Evolutionary conservation across 1,140 invertebrate species (phyloP), one percentile per base, ranked within the genome.

Genomic region (Steinernema feltiae): DNA sequence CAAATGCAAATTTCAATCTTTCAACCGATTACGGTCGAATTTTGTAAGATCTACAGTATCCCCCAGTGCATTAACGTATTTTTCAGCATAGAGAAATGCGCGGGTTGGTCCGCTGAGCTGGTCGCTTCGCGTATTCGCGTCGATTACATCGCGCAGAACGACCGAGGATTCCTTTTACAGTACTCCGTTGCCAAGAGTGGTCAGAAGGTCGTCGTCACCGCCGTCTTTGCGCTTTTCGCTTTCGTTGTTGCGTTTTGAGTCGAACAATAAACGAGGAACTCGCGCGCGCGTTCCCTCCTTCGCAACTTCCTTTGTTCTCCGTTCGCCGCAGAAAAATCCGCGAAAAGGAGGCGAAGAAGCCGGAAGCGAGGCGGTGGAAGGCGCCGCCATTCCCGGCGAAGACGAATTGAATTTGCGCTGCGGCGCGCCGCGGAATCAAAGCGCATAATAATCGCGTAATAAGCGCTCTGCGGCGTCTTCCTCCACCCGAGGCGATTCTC

Each of bases 361-460:
- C 53, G 53, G 53, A 63, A 63, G 53, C 53, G 53, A 27, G 53
- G 7, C 24, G 53, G 53, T 63, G 53, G 53, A 41, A 41, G 35
- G 35, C 35, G 35, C 35, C 53, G 53, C 53, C 53, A 63, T 63
- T 63, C 53, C 15, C 53, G 53, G 53, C 53, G 53, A 3, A 27
- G 53, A 15, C 24, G 53, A 63, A 63, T 63, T 63, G 53, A 63
- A 63, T 63, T 63, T 63, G 53, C 15, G 53, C 53, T 3, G 24
- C 15, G 53, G 24, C 2, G 15, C 15, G 53, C 53, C 15, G 53
- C 12, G 53, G 24, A 63, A 63, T 63, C 53, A 63, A 15, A 63
- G 53, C 53, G 12, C 53, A 63, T 63, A 63, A 63, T 63, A 63
- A 63, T 41, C 12, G 53, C 53, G 41, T 46, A 46, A 46, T 46